Evolutionary conservation across 2,797 vertebrate species (phyloP).

Genomic region (Apogon hyalosoma): DNA sequence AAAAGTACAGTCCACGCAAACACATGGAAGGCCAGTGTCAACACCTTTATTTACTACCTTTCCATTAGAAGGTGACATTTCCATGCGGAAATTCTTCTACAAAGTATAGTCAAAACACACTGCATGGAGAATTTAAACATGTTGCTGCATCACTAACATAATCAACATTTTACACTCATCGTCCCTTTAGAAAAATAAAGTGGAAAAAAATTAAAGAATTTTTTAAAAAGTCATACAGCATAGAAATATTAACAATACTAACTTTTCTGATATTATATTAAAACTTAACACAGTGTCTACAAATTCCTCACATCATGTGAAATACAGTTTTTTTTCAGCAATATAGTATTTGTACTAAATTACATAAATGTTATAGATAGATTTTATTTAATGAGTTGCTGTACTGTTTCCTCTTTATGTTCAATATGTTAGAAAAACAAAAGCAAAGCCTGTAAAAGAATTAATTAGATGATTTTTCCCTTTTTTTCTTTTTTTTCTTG

Average conservation of each 20-base stretch:
- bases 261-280: background rate
- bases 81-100: background rate
- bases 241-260: background rate
- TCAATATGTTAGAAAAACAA: background rate
- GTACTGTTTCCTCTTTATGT: background rate
- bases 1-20: conserved; percentile 7
- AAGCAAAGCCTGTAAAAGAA: conserved; percentile 13
- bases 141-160: background rate
- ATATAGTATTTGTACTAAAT: background rate
- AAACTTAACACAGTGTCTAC: background rate
- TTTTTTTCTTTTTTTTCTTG: conserved; percentile 18
- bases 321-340: no score
- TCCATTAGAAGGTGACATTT: background rate
- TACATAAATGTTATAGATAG: background rate
- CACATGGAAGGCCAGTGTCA: background rate
- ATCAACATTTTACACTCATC: background rate
- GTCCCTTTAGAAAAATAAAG: no score
- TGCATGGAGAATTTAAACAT: background rate
- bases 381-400: background rate
- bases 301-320: no score
- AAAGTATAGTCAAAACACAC: background rate
- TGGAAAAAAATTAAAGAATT: background rate
- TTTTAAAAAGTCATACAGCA: background rate
- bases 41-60: conserved; percentile 7
- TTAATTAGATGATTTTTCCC: conserved; percentile 34